Evolutionary conservation across 1,140 invertebrate species (phyloP).

Genomic region (Bombus waltoni): DNA sequence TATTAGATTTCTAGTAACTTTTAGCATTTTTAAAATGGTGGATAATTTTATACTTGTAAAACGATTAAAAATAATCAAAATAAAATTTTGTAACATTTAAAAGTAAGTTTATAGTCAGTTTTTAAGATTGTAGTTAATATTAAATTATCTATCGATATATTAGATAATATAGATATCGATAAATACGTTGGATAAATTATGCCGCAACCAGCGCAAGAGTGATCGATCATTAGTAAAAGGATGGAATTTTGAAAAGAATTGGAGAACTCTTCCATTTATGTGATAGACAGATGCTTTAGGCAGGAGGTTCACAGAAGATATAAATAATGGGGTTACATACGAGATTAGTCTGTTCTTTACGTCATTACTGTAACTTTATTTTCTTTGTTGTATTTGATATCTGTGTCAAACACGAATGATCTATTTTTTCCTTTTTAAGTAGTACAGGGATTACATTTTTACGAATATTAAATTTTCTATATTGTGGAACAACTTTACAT

Average conservation of each 20-base stretch:
- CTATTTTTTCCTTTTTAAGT: constrained; percentile 20
- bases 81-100: background rate
- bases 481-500: no score
- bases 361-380: constrained; percentile 34
- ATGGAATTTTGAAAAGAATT: background rate
- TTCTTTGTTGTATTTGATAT: constrained; percentile 25
- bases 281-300: constrained; percentile 1
- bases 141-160: background rate
- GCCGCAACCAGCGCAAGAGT: no score
- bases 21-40: background rate
- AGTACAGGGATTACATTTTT: background rate
- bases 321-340: constrained; percentile 46
- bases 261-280: constrained; percentile 20
- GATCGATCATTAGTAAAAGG: background rate
- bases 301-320: constrained; percentile 18
- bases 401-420: background rate
- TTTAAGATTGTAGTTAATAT: background rate
- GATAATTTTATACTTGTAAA: background rate
- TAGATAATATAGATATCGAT: background rate
- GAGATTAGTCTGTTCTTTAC: constrained; percentile 57
- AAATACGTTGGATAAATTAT: background rate
- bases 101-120: background rate
- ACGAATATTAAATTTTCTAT: background rate
- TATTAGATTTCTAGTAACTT: background rate
- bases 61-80: background rate